Percentiles rank a stretch among this genome's conserved stretches.
Conservation (phyloP, 1,140 invertebrate species). For the Mactra quadrangularis region DNA sequence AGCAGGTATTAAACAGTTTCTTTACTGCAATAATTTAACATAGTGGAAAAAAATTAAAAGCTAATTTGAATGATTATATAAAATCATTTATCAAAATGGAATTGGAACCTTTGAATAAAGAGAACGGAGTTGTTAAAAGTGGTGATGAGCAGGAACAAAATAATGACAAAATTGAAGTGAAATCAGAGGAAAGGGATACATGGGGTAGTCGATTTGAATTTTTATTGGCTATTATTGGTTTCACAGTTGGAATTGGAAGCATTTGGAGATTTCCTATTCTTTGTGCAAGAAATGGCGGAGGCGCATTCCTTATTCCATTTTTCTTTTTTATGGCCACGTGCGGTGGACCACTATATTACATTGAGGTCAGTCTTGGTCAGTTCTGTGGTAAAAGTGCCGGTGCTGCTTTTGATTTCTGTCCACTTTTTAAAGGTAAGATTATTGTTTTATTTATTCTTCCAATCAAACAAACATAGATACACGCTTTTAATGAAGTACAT, state of each 20-base stretch:
- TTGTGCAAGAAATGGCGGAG: conserved; percentile 83
- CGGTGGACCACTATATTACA: conserved; percentile 88
- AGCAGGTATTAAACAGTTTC: too few species aligned
- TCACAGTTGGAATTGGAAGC: conserved; percentile 82
- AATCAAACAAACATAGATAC: too few species aligned
- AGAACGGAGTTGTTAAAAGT: too few species aligned
- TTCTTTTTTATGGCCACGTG: conserved; percentile 85
- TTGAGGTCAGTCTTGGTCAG: conserved; percentile 90
- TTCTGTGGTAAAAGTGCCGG: conserved; percentile 78
- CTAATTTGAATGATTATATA: too few species aligned
- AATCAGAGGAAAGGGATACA: conserved; percentile 8
- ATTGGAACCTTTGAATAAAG: too few species aligned
- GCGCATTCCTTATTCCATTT: conserved; percentile 88
- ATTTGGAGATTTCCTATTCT: conserved; percentile 84
- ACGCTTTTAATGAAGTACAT: too few species aligned
- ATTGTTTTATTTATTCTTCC: too few species aligned
- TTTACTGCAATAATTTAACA: too few species aligned
- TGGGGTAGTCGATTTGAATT: conserved; percentile 80
- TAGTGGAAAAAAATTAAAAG: too few species aligned
- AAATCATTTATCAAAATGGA: too few species aligned
- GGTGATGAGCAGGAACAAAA: too few species aligned
- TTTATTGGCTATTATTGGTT: conserved; percentile 79
- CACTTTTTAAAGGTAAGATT: neutral
- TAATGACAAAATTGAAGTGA: too few species aligned
- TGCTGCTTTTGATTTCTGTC: conserved; percentile 10